Percentiles rank a stretch among this genome's conserved stretches.
Evolutionary conservation across 2,113 vertebrate species (phyloP).

Genomic region (Alethe diademata): DNA sequence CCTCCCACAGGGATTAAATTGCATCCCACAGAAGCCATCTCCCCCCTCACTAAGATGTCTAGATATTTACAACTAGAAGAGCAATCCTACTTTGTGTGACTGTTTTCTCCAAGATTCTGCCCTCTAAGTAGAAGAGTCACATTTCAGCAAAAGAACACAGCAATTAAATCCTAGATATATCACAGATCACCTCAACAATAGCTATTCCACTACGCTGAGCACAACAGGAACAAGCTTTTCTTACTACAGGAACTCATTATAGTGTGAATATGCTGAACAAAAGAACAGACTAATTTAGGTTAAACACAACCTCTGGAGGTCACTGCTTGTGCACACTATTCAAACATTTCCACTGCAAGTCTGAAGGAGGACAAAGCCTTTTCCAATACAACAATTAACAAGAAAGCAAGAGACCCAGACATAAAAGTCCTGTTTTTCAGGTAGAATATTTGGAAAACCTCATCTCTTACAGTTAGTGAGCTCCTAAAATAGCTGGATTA

Average conservation of each 20-base stretch:
- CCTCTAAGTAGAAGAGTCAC: neutral
- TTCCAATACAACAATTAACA: neutral
- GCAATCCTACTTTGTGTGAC: neutral
- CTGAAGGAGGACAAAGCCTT: neutral
- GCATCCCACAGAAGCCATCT: neutral
- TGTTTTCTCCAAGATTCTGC: neutral
- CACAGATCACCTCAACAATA: neutral
- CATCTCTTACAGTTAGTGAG: fast-evolving
- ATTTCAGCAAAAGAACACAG: neutral
- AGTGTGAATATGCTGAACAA: neutral
- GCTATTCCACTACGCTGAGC: neutral
- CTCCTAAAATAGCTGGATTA: neutral
- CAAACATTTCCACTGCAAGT: neutral
- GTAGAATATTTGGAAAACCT: neutral
- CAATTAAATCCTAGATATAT: neutral
- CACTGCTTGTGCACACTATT: neutral
- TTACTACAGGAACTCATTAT: neutral
- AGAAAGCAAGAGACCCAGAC: neutral
- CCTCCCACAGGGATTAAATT: neutral
- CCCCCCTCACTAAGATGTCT: neutral
- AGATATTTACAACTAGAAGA: neutral
- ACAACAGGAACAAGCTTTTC: neutral
- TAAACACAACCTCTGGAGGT: neutral
- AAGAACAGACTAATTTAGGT: neutral
- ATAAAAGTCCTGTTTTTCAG: neutral